phyloP scores from a whole-genome alignment of 1,140 invertebrate genomes.

The Trachymyrmex septentrionalis region DNA sequence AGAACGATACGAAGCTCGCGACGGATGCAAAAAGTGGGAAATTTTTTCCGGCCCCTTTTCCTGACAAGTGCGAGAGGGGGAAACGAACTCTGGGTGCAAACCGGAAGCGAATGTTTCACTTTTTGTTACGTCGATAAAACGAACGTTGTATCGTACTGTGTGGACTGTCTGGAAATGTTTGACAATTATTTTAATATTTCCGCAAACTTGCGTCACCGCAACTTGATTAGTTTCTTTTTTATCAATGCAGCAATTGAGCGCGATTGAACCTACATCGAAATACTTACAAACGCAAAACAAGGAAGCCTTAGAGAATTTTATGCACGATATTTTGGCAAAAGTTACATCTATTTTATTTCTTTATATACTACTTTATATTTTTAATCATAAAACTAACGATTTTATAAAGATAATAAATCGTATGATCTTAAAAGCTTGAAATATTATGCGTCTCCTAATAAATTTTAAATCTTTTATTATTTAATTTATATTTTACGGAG shows the following conservation, averaged over 20 bases:
- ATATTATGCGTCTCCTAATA: background rate
- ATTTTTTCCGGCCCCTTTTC: slow-evolving; percentile 51
- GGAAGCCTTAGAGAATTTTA: slow-evolving; percentile 24
- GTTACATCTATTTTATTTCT: background rate
- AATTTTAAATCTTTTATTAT: background rate
- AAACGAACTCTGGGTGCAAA: slow-evolving; percentile 43
- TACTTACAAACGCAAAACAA: background rate
- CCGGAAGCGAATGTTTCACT: slow-evolving; percentile 51
- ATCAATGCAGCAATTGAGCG: background rate
- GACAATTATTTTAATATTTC: slow-evolving; percentile 64
- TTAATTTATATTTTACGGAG: background rate
- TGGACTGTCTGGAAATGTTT: slow-evolving; percentile 28
- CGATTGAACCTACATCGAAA: background rate
- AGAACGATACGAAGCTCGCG: slow-evolving; percentile 39
- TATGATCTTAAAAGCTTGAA: background rate
- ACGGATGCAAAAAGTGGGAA: slow-evolving; percentile 57
- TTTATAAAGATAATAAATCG: background rate
- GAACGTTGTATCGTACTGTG: background rate
- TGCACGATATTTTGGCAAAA: background rate
- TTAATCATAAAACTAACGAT: slow-evolving; percentile 18
- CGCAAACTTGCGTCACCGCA: background rate
- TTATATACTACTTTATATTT: background rate
- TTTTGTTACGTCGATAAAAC: slow-evolving; percentile 54
- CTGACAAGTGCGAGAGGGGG: slow-evolving; percentile 43
- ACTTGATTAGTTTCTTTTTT: slow-evolving; percentile 19